phyloP scores from a whole-genome alignment of 92 coral and sea anemone genomes.

The Actinernus sp. region DNA sequence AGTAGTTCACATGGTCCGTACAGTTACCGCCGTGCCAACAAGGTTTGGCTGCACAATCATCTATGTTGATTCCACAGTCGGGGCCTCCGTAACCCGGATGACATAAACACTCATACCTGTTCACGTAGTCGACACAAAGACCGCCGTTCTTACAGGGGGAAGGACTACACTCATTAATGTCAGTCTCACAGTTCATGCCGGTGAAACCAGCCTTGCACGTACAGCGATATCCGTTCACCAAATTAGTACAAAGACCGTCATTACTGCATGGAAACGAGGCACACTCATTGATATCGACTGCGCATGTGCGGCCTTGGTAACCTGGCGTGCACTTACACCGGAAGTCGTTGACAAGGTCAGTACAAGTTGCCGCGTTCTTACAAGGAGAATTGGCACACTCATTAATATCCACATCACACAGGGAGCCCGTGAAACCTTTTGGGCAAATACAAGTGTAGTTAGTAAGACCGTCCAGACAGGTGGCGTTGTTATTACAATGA shows the following conservation, averaged over 20 bases:
- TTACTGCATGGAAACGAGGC: slow-evolving; percentile 71
- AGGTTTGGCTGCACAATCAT: slow-evolving; percentile 80
- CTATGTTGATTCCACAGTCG: slow-evolving; percentile 75
- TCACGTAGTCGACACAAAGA: slow-evolving; percentile 71
- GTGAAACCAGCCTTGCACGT: slow-evolving; percentile 74
- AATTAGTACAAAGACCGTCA: slow-evolving; percentile 67
- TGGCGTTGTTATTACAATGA: slow-evolving; percentile 71
- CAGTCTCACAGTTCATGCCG: slow-evolving; percentile 57
- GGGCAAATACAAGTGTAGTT: slow-evolving; percentile 75
- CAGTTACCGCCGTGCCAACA: slow-evolving; percentile 78
- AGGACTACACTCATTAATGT: slow-evolving; percentile 62
- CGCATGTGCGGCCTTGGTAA: slow-evolving; percentile 82
- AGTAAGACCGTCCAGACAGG: slow-evolving; percentile 66
- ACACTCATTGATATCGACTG: slow-evolving; percentile 83
- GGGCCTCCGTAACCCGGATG: slow-evolving; percentile 80
- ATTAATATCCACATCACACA: slow-evolving; percentile 60
- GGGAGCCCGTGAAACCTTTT: slow-evolving; percentile 57
- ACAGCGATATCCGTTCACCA: slow-evolving; percentile 73
- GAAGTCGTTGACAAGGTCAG: slow-evolving; percentile 73
- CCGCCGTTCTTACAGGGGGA: slow-evolving; percentile 71
- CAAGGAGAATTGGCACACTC: slow-evolving; percentile 72
- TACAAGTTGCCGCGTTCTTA: slow-evolving; percentile 64
- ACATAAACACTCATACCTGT: slow-evolving; percentile 72
- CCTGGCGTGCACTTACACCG: slow-evolving; percentile 72
- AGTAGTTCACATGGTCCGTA: slow-evolving; percentile 72